A percentile compares a stretch with the other conserved stretches of the same genome.
Conservation (phyloP, 2,888 invertebrate species). For the Oligia strigilis region DNA sequence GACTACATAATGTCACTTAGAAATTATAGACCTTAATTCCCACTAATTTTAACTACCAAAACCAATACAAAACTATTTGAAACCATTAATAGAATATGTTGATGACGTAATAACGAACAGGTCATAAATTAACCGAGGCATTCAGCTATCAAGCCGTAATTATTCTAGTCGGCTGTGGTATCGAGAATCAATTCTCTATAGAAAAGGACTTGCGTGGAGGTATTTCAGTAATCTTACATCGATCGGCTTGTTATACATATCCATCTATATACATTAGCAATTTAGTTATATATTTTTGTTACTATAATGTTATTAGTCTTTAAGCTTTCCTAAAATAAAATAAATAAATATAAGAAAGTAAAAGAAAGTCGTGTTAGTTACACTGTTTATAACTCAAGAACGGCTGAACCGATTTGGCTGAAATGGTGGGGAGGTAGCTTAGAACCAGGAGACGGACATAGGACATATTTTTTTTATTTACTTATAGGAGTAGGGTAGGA, state of each 20-base stretch:
- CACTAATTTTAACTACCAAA: constrained; percentile 20
- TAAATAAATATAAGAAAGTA: no score
- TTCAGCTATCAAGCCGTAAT: constrained; percentile 41
- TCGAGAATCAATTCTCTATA: constrained; percentile 51
- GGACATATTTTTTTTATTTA: no score
- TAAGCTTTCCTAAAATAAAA: no score
- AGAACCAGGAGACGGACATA: no score
- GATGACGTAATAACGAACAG: constrained; percentile 33
- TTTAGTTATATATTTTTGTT: no score
- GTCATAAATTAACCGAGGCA: constrained; percentile 33
- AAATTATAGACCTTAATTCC: not conserved
- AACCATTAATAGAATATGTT: constrained; percentile 25
- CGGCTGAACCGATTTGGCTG: no score
- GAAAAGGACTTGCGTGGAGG: constrained; percentile 44
- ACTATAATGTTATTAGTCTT: no score
- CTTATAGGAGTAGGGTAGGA: no score
- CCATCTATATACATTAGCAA: no score
- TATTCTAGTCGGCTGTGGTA: constrained; percentile 39
- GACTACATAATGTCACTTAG: not conserved
- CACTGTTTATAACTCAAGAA: no score
- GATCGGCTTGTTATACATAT: constrained; percentile 22
- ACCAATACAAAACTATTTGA: constrained; percentile 21
- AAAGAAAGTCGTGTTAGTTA: no score
- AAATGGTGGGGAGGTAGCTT: no score
- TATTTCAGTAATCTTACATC: constrained; percentile 40